Evolutionary conservation across 2,113 vertebrate genomes (phyloP), one percentile per base, ranked within the genome.

Genomic region (Rattus norvegicus): DNA sequence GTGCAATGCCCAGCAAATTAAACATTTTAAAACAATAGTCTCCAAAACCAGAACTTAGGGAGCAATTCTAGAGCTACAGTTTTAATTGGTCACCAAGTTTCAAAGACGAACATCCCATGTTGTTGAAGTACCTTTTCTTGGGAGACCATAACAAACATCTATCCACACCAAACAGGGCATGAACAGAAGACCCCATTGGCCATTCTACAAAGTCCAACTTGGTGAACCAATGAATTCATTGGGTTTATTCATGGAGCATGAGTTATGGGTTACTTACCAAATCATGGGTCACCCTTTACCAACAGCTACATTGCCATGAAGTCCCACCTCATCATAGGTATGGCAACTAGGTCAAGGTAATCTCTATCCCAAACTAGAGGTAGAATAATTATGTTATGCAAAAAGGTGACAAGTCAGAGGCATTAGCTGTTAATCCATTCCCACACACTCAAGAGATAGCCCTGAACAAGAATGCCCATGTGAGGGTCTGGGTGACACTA

Each of bases 1-100:
- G 65, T 76, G 36, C 95, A 94, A 56, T 30, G 76, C 6, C 92
- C 70, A 85, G 39, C 91, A 70, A 73, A 81, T 85, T 30, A 90
- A 49, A 88, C 43, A 39, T 65, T 87, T 88, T 73, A 88, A 91
- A 91, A 92, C 17, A 84, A 52, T 28, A 43, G 39, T 65, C 7
- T 54, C 63, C 24, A 93, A 88, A 65, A 49, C n/a, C 56, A 93
- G 76, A 91, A 90, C 39, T 72, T 59, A 47, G 52, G 9, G 26
- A 84, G 13, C 5, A 79, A 90, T 65, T 24, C 63, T 87, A 75
- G 9, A 75, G 36, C 24, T 69, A 61, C 5, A 79, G 26, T 47
- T 69, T 95, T 80, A 69, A 52, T 28, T 70, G 20, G 39, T 11
- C 73, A 56, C 26, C 24, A 59, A 24, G 33, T 61, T 65, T 52